phyloP scores from a whole-genome alignment of 1,140 invertebrate genomes.

The Drosophila pseudoobscura region DNA sequence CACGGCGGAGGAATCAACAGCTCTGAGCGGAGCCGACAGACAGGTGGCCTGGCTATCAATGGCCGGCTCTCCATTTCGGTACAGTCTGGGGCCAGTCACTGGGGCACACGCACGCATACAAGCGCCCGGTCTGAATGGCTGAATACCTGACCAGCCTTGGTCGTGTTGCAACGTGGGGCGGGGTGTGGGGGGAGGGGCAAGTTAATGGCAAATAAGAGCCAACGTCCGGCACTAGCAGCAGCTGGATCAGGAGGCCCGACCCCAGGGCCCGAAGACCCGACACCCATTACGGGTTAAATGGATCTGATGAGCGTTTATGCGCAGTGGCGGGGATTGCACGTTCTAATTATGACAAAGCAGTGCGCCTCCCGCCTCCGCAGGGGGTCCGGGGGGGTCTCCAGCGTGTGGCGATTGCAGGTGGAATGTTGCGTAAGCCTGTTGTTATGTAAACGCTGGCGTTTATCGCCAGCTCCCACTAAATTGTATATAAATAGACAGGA shows the following conservation, averaged over 20 bases:
- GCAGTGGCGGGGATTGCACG: conserved; percentile 42
- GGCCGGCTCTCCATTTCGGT: conserved; percentile 38
- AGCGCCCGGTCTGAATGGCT: too few relatives aligned
- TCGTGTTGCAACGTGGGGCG: too few relatives aligned
- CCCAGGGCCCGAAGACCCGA: conserved; percentile 40
- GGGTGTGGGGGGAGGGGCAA: conserved; percentile 11
- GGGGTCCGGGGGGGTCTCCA: background rate
- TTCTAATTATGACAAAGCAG: conserved; percentile 67
- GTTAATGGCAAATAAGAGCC: conserved; percentile 74
- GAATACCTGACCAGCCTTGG: too few relatives aligned
- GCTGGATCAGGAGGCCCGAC: conserved; percentile 31
- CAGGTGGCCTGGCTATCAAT: conserved; percentile 55
- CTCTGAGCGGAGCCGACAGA: conserved; percentile 12
- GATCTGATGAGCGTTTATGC: conserved; percentile 78
- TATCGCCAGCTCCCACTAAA: conserved; percentile 39
- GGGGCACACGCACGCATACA: conserved; percentile 6
- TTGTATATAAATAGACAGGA: conserved; percentile 11
- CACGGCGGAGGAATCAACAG: background rate
- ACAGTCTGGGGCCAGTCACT: conserved; percentile 19
- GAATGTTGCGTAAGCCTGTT: conserved; percentile 19
- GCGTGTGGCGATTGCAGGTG: conserved; percentile 16
- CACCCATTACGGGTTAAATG: conserved; percentile 68
- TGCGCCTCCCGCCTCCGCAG: background rate
- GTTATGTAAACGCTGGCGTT: conserved; percentile 45
- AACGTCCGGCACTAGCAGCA: conserved; percentile 3